Evolutionary conservation across 30 jellyfish, hydroid and myxozoan genomes (phyloP).

Genomic region (Aurelia aurita): DNA sequence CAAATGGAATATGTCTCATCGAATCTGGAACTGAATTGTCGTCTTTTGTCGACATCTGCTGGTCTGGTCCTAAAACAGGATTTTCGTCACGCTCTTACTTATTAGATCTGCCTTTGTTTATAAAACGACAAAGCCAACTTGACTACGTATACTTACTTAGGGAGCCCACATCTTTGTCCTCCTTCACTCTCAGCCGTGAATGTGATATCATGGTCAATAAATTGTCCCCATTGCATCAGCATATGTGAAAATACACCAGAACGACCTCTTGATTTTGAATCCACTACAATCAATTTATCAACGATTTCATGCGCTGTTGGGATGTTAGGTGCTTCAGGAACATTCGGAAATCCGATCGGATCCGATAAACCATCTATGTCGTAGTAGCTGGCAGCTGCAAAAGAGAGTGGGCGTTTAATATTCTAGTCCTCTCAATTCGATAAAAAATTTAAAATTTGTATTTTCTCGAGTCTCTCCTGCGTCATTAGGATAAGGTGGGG

Average conservation of each 20-base stretch:
- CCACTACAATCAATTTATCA: slow-evolving; percentile 35
- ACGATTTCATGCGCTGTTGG: slow-evolving; percentile 77
- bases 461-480: not conserved
- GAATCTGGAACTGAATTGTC: no score
- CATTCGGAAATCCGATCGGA: slow-evolving; percentile 83
- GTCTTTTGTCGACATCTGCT: no score
- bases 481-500: no score
- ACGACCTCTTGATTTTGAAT: slow-evolving; percentile 43
- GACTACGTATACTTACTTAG: slow-evolving; percentile 24
- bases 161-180: slow-evolving; percentile 67
- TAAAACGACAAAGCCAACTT: no score
- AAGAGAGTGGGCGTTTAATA: not conserved
- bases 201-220: slow-evolving; percentile 85
- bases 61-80: no score
- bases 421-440: no score
- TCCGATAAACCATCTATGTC: slow-evolving; percentile 81
- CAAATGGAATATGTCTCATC: no score
- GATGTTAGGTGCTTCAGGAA: slow-evolving; percentile 78
- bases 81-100: no score
- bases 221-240: slow-evolving; percentile 93
- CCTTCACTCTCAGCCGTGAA: slow-evolving; percentile 91
- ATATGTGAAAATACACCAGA: slow-evolving; percentile 69
- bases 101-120: no score
- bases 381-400: slow-evolving; percentile 77
- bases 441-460: not conserved